phyloP scores from a whole-genome alignment of 2,797 vertebrate species.

The Malurus leucopterus region DNA sequence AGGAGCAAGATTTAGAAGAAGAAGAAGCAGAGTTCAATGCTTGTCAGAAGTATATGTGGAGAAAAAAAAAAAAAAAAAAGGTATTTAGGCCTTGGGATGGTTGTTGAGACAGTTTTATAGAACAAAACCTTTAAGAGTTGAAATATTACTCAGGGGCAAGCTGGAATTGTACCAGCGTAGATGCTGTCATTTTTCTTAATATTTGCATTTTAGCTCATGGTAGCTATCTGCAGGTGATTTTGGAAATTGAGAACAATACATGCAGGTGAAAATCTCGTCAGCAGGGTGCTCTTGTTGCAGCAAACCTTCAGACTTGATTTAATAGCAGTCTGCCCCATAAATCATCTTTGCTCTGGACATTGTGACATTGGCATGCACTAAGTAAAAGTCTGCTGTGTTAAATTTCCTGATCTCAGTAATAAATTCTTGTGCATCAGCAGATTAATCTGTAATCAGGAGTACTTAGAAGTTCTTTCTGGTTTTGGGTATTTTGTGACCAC shows the following conservation, averaged over 20 bases:
- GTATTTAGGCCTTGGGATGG: neutral
- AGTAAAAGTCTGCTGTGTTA: neutral
- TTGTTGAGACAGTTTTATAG: neutral
- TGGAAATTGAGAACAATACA: neutral
- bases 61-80: neutral
- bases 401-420: neutral
- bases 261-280: neutral
- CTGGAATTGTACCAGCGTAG: neutral
- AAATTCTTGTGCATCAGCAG: neutral
- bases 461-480: neutral
- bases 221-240: neutral
- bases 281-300: neutral
- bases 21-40: neutral
- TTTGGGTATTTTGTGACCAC: neutral
- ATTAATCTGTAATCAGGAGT: neutral
- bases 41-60: neutral
- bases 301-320: neutral
- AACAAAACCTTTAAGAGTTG: neutral
- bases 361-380: neutral
- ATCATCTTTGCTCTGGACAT: neutral
- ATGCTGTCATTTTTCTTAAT: neutral
- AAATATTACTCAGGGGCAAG: neutral
- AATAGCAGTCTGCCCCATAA: neutral
- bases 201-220: neutral
- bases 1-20: neutral